Evolutionary conservation across 2,888 invertebrate species (phyloP).

Genomic region (Pelosia muscerda): DNA sequence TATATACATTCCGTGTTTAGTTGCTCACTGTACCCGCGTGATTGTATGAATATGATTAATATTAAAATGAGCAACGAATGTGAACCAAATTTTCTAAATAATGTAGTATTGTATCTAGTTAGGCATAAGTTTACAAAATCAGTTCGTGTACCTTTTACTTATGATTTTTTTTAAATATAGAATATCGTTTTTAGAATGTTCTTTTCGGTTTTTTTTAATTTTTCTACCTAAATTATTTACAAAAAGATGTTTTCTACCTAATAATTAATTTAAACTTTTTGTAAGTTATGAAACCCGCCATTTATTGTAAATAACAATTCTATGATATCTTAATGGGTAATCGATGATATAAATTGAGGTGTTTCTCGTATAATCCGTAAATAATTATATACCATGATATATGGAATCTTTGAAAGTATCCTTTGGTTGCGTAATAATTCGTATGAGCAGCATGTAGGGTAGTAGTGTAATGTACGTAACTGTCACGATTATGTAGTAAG

Average conservation of each 20-base stretch:
- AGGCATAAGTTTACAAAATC: slow-evolving; percentile 74
- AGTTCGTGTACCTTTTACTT: slow-evolving; percentile 60
- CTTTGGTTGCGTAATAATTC: slow-evolving; percentile 60
- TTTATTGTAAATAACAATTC: slow-evolving; percentile 57
- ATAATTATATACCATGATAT: slow-evolving; percentile 44
- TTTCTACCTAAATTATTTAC: slow-evolving; percentile 36
- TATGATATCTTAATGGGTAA: slow-evolving; percentile 40
- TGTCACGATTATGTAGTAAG: slow-evolving; percentile 75
- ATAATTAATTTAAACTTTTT: slow-evolving; percentile 36
- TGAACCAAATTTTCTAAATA: slow-evolving; percentile 83
- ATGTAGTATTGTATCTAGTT: slow-evolving; percentile 79
- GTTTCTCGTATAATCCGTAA: slow-evolving; percentile 50
- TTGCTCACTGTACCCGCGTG: slow-evolving; percentile 67
- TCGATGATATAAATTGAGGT: slow-evolving; percentile 42
- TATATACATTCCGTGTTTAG: slow-evolving; percentile 79
- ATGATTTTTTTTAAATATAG: slow-evolving; percentile 48
- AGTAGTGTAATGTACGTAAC: slow-evolving; percentile 71
- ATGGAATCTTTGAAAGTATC: slow-evolving; percentile 44
- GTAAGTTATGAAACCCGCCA: slow-evolving; percentile 49
- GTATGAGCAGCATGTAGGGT: slow-evolving; percentile 74
- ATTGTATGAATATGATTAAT: slow-evolving; percentile 61
- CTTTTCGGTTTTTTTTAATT: slow-evolving; percentile 28
- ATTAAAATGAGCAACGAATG: slow-evolving; percentile 83
- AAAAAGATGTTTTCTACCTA: slow-evolving; percentile 36
- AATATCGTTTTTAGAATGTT: slow-evolving; percentile 30